A percentile compares a stretch with the other conserved stretches of the same genome.
These are phyloP conservation scores for Neodiprion pinetum DNA, from an alignment of 1,140 invertebrate genomes.

Conservation along the genomic window DNA sequence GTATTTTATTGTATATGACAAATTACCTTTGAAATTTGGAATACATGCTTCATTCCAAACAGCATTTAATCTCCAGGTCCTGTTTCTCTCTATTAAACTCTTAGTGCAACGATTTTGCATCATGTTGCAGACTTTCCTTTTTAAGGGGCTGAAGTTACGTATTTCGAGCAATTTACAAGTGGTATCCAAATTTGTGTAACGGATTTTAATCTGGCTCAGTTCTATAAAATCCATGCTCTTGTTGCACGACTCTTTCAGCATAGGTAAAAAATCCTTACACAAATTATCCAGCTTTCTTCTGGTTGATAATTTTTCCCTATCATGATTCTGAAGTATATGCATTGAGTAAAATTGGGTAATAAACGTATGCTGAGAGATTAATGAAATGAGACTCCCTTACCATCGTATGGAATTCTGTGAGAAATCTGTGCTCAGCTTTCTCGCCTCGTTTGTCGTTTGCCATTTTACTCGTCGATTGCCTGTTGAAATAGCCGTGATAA, in stretches of 20 bases:
- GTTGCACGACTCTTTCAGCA: constrained; percentile 8
- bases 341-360: constrained; percentile 13
- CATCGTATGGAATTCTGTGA: constrained; percentile 33
- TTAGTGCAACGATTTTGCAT: neutral
- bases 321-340: constrained; percentile 22
- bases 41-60: neutral
- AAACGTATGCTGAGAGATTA: neutral
- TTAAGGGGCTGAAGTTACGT: constrained; percentile 13
- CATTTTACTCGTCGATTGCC: constrained; percentile 11
- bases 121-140: neutral
- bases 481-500: constrained; percentile 36
- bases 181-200: constrained; percentile 20
- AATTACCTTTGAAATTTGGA: constrained; percentile 39
- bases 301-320: neutral
- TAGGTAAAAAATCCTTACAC: constrained; percentile 10
- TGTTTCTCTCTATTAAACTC: neutral
- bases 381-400: constrained; percentile 27
- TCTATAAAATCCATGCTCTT: neutral
- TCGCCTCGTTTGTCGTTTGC: constrained; percentile 12
- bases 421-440: constrained; percentile 28
- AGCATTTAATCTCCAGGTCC: neutral
- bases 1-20: constrained; percentile 1
- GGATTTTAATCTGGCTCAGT: constrained; percentile 12
- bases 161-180: constrained; percentile 24
- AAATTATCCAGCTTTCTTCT: constrained; percentile 17